These are phyloP conservation scores for Tragelaphus strepsiceros DNA, from an alignment of 2,113 vertebrate species.

Conservation along the genomic window DNA sequence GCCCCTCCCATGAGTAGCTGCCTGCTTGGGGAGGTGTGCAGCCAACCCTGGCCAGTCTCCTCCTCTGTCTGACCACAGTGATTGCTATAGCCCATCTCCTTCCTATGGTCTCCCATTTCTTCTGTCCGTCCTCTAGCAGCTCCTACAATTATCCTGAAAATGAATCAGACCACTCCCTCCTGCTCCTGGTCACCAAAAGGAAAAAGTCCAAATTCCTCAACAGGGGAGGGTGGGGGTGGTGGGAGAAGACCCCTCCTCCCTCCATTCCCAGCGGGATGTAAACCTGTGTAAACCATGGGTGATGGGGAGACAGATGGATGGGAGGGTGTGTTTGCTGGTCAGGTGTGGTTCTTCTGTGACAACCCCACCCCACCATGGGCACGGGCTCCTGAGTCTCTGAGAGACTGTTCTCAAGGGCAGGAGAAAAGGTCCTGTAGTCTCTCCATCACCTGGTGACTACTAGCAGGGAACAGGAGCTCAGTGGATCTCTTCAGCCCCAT, in stretches of 20 bases:
- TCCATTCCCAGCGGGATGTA: too few relatives aligned
- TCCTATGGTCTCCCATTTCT: fast-evolving
- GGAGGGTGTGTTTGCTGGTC: not conserved
- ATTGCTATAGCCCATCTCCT: not conserved
- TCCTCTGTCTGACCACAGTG: not conserved
- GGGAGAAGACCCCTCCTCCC: not conserved
- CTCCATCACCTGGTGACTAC: not conserved
- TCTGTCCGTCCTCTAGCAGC: not conserved
- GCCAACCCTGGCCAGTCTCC: not conserved
- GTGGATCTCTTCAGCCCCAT: not conserved
- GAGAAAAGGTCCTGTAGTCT: not conserved
- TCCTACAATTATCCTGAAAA: not conserved
- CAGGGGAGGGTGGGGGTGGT: not conserved
- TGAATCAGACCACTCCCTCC: not conserved
- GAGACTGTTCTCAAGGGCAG: not conserved
- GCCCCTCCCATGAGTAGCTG: fast-evolving
- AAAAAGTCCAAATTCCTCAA: not conserved
- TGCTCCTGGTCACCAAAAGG: not conserved
- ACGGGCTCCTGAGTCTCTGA: not conserved
- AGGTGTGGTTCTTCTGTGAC: not conserved
- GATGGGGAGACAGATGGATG: not conserved
- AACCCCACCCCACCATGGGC: fast-evolving
- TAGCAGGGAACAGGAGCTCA: not conserved
- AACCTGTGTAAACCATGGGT: not conserved
- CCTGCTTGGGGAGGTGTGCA: not conserved